Evolutionary conservation across 2,888 invertebrate genomes (phyloP).

Genomic region (Thecocarcelia acutangulata): DNA sequence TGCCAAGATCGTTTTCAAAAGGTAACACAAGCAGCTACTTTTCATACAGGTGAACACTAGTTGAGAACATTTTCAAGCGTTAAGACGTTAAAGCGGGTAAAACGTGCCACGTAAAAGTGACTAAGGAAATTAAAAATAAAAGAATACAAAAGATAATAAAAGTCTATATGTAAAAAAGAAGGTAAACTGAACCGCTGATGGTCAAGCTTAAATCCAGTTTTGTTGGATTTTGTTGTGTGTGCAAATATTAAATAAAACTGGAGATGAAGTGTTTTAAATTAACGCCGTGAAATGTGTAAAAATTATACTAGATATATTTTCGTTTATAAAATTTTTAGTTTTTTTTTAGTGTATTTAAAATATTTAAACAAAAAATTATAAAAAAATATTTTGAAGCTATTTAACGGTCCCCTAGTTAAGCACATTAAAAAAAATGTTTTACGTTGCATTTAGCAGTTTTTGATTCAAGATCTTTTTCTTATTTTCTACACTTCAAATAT

Average conservation of each 20-base stretch:
- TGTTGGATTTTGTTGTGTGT: constrained; percentile 56
- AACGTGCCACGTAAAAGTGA: constrained; percentile 19
- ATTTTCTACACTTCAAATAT: constrained; percentile 36
- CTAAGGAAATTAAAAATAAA: constrained; percentile 40
- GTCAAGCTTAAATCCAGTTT: constrained; percentile 77
- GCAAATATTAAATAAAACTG: constrained; percentile 62
- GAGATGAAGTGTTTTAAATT: constrained; percentile 24
- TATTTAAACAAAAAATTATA: too few relatives aligned
- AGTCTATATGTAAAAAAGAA: constrained; percentile 57
- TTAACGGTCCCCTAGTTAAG: neutral
- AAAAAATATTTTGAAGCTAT: too few relatives aligned
- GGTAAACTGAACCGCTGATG: constrained; percentile 66
- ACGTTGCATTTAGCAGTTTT: constrained; percentile 1
- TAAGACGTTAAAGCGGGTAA: constrained; percentile 73
- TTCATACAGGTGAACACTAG: constrained; percentile 64
- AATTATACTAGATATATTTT: too few relatives aligned
- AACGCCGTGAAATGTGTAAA: neutral
- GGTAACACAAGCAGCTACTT: constrained; percentile 55
- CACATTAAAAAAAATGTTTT: constrained; percentile 19
- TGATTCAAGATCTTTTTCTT: constrained; percentile 23
- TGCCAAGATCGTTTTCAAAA: constrained; percentile 34
- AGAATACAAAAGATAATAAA: constrained; percentile 57
- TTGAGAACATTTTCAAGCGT: constrained; percentile 76
- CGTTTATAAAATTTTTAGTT: too few relatives aligned
- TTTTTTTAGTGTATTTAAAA: too few relatives aligned